Base-by-base conservation (phyloP, 2,888 invertebrate species). In the Crioceris asparagi region DNA sequence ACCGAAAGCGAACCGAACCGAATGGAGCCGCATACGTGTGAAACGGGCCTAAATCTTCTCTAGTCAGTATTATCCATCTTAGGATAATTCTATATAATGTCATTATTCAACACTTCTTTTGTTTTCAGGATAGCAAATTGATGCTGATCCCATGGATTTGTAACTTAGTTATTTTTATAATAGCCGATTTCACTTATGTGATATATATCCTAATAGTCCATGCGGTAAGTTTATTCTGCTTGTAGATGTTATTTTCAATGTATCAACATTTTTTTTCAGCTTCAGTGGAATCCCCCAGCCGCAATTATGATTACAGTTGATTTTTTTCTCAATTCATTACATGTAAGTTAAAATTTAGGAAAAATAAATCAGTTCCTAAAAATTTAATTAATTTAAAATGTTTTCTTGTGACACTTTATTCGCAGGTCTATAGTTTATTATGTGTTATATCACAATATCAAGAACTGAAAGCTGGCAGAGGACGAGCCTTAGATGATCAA, bases 391-490 rank as follows among this genome's bases (percentile, higher is more conserved):
- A 4, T 11, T 25, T 25, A 25, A 4, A n/a, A n/a, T n/a, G n/a
- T n/a, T n/a, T n/a, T n/a, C n/a, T n/a, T n/a, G n/a, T n/a, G n/a
- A n/a, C n/a, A n/a, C n/a, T n/a, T n/a, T n/a, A n/a, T 41, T 64
- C 65, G 30, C 70, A 88, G 87, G 67, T 83, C 23, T 88, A 88
- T 63, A 78, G 83, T 45, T 67, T 86, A 61, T 70, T 87, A 39
- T 87, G 87, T 67, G 87, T 88, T 39, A 74, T 86, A 56, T 87
- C 87, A 3, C 87, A 87, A 62, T 86, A 83, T 57, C 88, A 88
- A 64, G 85, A 85, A 56, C 81, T 84, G 55, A 65, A 72, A 41
- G 77, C 72, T 5, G 82, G 83, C 4, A 69, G 82, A 34, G 85
- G 84, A 14, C 78, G 80, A 31, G 78, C 78, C 3, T 70, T 73